Conservation (phyloP, 2,888 invertebrate genomes). For the Tineola bisselliella region DNA sequence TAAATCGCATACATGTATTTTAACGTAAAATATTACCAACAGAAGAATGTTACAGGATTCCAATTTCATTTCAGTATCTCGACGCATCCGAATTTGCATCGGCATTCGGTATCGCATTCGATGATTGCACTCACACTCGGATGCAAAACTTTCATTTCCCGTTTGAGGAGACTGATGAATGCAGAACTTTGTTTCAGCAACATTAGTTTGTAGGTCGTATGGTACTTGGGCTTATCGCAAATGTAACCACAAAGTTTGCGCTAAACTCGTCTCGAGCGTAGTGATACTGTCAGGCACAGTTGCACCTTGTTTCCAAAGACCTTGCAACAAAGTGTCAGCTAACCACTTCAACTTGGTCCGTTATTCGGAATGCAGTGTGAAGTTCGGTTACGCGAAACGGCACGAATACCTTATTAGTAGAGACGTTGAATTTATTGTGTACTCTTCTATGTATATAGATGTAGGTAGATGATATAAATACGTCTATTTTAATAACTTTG, state of each 20-base stretch:
- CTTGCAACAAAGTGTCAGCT: constrained; percentile 48
- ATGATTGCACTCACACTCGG: neutral
- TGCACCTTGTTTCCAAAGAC: constrained; percentile 39
- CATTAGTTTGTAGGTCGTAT: constrained; percentile 29
- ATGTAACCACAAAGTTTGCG: constrained; percentile 28
- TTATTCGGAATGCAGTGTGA: constrained; percentile 11
- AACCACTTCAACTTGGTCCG: constrained; percentile 34
- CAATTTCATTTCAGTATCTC: neutral
- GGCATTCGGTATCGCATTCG: neutral
- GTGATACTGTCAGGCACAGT: constrained; percentile 32
- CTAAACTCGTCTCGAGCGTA: constrained; percentile 13
- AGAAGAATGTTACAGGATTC: neutral
- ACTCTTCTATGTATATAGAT: neutral
- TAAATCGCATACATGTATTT: neutral
- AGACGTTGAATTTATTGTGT: neutral
- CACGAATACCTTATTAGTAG: constrained; percentile 9
- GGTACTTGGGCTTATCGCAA: constrained; percentile 29
- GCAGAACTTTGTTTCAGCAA: constrained; percentile 24
- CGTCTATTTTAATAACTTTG: neutral
- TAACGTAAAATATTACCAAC: constrained; percentile 2
- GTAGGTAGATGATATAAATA: neutral
- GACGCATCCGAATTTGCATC: neutral
- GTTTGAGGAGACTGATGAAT: constrained; percentile 23
- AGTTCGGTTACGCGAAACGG: constrained; percentile 13
- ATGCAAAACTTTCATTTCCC: constrained; percentile 14